Percentiles rank a stretch among this genome's conserved stretches.
Conservation (phyloP, 2,113 vertebrate species). For the Pelodiscus sinensis region DNA sequence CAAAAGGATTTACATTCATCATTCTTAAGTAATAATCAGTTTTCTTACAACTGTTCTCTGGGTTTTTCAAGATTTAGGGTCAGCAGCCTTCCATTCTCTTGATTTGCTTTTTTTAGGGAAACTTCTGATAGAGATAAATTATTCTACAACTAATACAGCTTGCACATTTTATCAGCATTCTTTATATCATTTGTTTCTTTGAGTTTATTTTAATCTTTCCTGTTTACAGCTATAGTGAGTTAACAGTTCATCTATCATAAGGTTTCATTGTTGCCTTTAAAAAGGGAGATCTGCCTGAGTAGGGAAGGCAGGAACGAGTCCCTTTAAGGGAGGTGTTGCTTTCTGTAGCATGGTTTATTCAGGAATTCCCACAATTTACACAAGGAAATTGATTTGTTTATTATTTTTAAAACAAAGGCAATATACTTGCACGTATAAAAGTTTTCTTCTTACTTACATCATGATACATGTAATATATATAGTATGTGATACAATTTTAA, state of each 20-base stretch:
- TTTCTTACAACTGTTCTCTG: slow-evolving; percentile 59
- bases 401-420: background rate
- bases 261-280: background rate
- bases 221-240: slow-evolving; percentile 36
- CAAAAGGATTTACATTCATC: slow-evolving; percentile 63
- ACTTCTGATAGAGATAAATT: slow-evolving; percentile 71
- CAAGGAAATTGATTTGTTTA: background rate
- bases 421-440: rapidly evolving
- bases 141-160: slow-evolving; percentile 68
- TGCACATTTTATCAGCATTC: slow-evolving; percentile 70
- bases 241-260: background rate
- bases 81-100: slow-evolving; percentile 65
- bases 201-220: slow-evolving; percentile 61
- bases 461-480: rapidly evolving
- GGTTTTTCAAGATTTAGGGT: slow-evolving; percentile 70
- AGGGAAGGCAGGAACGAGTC: background rate
- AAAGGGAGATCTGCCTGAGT: background rate
- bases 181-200: slow-evolving; percentile 57
- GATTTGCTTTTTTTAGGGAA: slow-evolving; percentile 75
- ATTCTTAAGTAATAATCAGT: slow-evolving; percentile 66
- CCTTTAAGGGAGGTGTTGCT: background rate
- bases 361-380: background rate
- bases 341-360: background rate
- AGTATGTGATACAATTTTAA: background rate
- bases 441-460: background rate